Base-by-base conservation (phyloP, 2,113 vertebrate genomes). In the Protobothrops mucrosquamatus region DNA sequence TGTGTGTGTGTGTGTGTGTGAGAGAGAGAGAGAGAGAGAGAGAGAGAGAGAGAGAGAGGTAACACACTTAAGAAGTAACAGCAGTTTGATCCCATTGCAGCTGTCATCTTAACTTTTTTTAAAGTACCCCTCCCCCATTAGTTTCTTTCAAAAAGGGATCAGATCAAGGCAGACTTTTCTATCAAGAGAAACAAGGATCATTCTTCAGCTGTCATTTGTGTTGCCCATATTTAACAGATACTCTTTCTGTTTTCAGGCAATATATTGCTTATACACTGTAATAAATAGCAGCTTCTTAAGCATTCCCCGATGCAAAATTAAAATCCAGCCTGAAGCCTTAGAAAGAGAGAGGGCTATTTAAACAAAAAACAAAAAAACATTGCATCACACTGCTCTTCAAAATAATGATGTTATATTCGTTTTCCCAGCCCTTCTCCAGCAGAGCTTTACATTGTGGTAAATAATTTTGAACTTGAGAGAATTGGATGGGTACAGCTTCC, bases 291-390 rank as follows among this genome's bases (percentile, higher is more conserved):
- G 87, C 34, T 89, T 46, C 46, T 64, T 85, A 89, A 88, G 29
- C 90, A 88, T 61, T 89, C 43, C 0, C 2, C 0, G 0, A 26
- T 6, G 64, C 0, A n/a, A 26, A 93, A 89, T 91, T 95, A 94
- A 95, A 95, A 87, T 92, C 93, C 94, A 89, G 87, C 11, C 55
- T 81, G n/a, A 54, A 91, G 88, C 57, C 51, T 91, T 61, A 52
- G 91, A 93, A 56, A 52, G 48, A 91, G 55, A 2, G 2, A 51
- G 88, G 64, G 34, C 26, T 43, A 43, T 54, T 39, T 39, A 39
- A 39, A 39, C 39, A 39, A 39, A 39, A 39, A 39, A 39, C 39
- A 39, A 39, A 39, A 39, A 39, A 57, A 12, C 14, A 89, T 85
- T 90, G 55, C 7, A 2, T 69, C 2, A 0, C 6, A 20, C 9